Base-by-base conservation (phyloP, 2,113 vertebrate species). In the Poecile atricapillus region DNA sequence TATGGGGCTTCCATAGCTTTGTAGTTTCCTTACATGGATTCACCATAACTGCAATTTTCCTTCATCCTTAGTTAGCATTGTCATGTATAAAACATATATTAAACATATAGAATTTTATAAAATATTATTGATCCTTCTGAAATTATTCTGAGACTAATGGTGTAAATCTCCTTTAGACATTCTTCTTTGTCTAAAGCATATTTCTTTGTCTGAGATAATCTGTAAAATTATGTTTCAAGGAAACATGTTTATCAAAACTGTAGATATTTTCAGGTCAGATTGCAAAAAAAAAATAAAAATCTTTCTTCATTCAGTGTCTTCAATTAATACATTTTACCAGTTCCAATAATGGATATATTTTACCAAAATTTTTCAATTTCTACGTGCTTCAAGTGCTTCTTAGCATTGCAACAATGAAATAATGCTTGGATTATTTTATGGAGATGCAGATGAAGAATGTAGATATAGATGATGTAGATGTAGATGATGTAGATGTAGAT, bases 241-340 rank as follows among this genome's bases (percentile, higher is more conserved):
- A 96, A 95, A 94, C 28, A 22, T 60, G 12, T 78, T 89, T 87
- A 93, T 25, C 63, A 93, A 94, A 94, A 12, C 15, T 33, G 10
- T 20, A 64, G 46, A 15, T 87, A 79, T 92, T 95, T 97, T 96
- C 87, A 94, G 68, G 41, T 24, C 53, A 81, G 37, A 89, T 89
- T 3, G 2, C 27, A 52, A 84, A 80, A 49, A 11, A 63, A 92
- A 44, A 94, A 87, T 85, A 63, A 90, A 37, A 95, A 92, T 65
- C 15, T 93, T 87, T 73, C 69, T 95, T 80, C 37, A 76, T 87
- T 79, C 59, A 83, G 31, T 73, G 47, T 50, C 56, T 58, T 44
- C 33, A 35, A 91, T 83, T 84, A 75, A 65, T 71, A 67, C 50
- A 81, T 92, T 90, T 71, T 97, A 41, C 28, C 70, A 44, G 25